Conservation (phyloP, 1,140 invertebrate genomes). For the Lordiphosa mommai region DNA sequence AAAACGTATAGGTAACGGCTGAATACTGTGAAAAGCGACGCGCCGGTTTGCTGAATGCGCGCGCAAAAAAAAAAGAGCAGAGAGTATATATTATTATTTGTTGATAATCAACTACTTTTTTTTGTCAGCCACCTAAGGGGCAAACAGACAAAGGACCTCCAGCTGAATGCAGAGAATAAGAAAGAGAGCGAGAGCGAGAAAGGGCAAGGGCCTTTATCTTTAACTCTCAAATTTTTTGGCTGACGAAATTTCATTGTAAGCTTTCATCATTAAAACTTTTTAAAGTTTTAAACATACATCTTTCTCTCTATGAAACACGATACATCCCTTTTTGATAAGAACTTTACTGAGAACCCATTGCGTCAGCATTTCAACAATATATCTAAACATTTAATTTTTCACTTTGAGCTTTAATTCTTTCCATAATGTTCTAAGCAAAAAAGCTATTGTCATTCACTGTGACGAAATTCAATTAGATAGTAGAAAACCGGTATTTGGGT, state of each 20-base stretch:
- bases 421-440: not conserved
- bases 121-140: not conserved
- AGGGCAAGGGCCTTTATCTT: slow-evolving; percentile 23
- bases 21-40: not conserved
- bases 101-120: too few species aligned
- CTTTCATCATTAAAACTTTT: slow-evolving; percentile 53
- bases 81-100: too few species aligned
- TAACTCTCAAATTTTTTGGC: slow-evolving; percentile 8
- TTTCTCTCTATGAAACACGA: not conserved
- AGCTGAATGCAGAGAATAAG: not conserved
- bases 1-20: slow-evolving; percentile 9
- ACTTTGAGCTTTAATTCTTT: too few species aligned
- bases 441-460: not conserved
- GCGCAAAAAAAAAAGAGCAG: too few species aligned
- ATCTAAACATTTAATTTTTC: too few species aligned
- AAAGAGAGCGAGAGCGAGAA: slow-evolving; percentile 4
- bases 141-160: slow-evolving; percentile 14
- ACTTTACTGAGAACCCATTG: slow-evolving; percentile 16
- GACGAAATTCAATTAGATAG: slow-evolving; percentile 11
- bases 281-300: slow-evolving; percentile 18
- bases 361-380: too few species aligned
- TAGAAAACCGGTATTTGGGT: not conserved
- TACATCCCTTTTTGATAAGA: slow-evolving; percentile 7
- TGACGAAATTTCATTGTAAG: slow-evolving; percentile 40
- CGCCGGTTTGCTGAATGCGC: not conserved